phyloP scores from a whole-genome alignment of 2,113 vertebrate species.

The Microtus montanus region DNA sequence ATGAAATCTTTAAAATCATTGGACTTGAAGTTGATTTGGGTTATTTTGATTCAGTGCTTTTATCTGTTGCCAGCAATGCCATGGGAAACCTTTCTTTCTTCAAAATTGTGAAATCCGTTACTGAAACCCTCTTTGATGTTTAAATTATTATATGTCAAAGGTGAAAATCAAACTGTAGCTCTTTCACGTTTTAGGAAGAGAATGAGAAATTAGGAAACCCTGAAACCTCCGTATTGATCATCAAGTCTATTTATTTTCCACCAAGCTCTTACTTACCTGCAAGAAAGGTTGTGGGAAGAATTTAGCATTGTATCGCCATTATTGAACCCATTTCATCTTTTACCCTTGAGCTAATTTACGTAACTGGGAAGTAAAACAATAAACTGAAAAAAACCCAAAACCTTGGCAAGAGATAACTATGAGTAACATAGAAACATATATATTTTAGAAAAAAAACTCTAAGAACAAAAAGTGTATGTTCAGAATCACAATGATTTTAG shows the following conservation, averaged over 20 bases:
- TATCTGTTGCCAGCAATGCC: slow-evolving; percentile 63
- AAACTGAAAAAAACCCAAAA: background rate
- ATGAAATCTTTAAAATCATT: slow-evolving; percentile 32
- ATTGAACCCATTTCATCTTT: slow-evolving; percentile 25
- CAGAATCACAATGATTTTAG: background rate
- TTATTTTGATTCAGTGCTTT: slow-evolving; percentile 58
- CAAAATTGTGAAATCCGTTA: slow-evolving; percentile 62
- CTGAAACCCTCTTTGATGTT: slow-evolving; percentile 68
- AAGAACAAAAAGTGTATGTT: background rate
- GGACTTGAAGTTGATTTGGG: background rate
- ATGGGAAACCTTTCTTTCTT: slow-evolving; percentile 35
- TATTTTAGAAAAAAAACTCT: background rate
- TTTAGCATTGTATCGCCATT: background rate
- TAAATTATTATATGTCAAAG: slow-evolving; percentile 72
- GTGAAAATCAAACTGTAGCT: slow-evolving; percentile 64
- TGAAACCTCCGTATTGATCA: slow-evolving; percentile 53
- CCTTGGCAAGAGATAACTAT: background rate
- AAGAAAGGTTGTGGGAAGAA: slow-evolving; percentile 45
- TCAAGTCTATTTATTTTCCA: slow-evolving; percentile 25
- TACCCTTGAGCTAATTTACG: background rate
- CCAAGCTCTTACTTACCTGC: background rate
- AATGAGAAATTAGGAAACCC: slow-evolving; percentile 12
- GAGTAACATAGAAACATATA: background rate
- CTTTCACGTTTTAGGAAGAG: slow-evolving; percentile 58
- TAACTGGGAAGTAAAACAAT: slow-evolving; percentile 24